phyloP scores from a whole-genome alignment of 2,888 invertebrate genomes.

The Apantesis nais region DNA sequence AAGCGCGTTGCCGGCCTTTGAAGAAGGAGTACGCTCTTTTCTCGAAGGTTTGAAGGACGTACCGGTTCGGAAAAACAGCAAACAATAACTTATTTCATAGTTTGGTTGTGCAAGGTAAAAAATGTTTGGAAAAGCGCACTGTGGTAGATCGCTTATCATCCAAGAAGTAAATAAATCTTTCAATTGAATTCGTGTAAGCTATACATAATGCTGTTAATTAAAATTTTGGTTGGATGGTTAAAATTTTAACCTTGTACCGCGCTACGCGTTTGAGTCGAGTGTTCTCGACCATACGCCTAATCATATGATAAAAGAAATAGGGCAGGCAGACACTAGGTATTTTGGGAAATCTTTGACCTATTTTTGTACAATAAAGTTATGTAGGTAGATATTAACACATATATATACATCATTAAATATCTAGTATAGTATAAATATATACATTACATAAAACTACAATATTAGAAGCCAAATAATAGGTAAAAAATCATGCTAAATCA shows the following conservation, averaged over 20 bases:
- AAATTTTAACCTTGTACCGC: background rate
- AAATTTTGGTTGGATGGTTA: background rate
- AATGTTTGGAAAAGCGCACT: too few relatives aligned
- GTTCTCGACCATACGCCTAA: background rate
- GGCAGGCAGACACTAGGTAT: background rate
- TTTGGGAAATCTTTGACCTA: background rate
- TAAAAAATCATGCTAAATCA: background rate
- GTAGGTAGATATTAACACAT: too few relatives aligned
- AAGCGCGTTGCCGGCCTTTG: too few relatives aligned
- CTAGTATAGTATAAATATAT: background rate
- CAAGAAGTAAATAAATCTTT: too few relatives aligned
- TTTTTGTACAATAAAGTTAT: background rate
- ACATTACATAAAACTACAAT: background rate
- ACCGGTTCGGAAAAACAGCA: too few relatives aligned
- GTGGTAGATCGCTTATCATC: too few relatives aligned
- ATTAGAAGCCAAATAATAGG: background rate
- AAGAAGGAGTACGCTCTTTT: too few relatives aligned
- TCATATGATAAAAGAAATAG: background rate
- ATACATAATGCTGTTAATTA: too few relatives aligned
- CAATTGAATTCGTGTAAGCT: too few relatives aligned
- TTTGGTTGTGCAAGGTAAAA: too few relatives aligned
- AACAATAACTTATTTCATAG: too few relatives aligned
- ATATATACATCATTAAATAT: background rate
- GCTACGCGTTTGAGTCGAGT: background rate
- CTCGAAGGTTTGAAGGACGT: too few relatives aligned